These are phyloP conservation scores for Falco concolor DNA, from an alignment of 2,797 vertebrate species.

Conservation along the genomic window DNA sequence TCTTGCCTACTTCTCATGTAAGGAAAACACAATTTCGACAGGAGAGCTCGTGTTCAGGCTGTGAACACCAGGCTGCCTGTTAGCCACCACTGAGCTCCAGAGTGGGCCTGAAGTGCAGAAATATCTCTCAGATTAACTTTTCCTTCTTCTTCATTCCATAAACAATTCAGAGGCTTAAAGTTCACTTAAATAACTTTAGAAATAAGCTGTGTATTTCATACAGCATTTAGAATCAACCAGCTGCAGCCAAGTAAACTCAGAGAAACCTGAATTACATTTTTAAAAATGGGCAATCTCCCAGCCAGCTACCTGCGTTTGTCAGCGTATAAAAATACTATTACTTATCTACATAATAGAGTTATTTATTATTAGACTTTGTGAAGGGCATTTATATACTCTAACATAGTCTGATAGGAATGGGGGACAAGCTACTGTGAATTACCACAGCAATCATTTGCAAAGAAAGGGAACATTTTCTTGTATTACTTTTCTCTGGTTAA, in stretches of 20 bases:
- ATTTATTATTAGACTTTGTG: background rate
- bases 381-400: background rate
- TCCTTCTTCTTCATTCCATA: background rate
- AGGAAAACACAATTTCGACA: background rate
- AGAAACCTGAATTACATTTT: background rate
- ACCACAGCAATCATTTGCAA: background rate
- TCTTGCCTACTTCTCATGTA: background rate
- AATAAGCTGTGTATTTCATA: background rate
- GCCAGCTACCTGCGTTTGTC: background rate
- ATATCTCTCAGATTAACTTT: background rate
- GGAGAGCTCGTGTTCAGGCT: background rate
- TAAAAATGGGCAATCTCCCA: background rate
- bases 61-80: background rate
- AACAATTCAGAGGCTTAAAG: background rate
- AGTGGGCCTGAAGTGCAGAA: background rate
- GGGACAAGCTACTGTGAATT: background rate
- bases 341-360: background rate
- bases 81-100: background rate
- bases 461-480: background rate
- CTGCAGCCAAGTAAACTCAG: background rate
- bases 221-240: background rate
- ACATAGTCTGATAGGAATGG: background rate
- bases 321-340: background rate
- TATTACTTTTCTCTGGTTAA: background rate
- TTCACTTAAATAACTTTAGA: background rate